These are phyloP conservation scores for Heterodera filipjevi DNA, from an alignment of 2,888 invertebrate genomes.

Conservation along the genomic window DNA sequence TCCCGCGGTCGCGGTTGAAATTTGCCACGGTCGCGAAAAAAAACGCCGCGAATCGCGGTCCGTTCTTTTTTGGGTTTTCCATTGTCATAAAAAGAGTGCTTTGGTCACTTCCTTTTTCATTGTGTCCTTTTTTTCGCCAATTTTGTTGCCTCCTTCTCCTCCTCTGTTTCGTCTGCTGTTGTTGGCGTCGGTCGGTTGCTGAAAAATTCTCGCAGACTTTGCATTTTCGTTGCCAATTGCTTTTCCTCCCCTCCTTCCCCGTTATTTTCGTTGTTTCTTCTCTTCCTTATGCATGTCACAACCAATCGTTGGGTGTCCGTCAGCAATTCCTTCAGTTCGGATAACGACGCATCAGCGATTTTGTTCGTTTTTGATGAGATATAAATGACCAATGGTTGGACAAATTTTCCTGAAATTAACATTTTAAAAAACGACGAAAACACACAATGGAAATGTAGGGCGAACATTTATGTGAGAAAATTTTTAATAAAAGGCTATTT, in stretches of 20 bases:
- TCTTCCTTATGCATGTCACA: constrained; percentile 37
- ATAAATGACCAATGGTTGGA: constrained; percentile 23
- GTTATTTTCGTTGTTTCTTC: not conserved
- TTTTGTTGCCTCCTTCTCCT: not conserved
- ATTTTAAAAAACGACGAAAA: no score
- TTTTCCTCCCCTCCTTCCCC: not conserved
- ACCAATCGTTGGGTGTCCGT: constrained; percentile 40
- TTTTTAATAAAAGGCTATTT: no score
- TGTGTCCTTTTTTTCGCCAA: not conserved
- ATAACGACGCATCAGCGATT: not conserved
- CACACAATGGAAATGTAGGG: no score
- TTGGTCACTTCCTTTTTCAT: no score
- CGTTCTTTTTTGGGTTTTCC: no score
- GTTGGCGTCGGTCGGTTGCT: not conserved
- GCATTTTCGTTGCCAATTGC: not conserved
- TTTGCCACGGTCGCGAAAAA: no score
- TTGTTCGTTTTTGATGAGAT: constrained; percentile 3
- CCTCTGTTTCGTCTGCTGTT: not conserved
- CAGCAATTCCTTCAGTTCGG: constrained; percentile 31
- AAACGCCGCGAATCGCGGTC: no score
- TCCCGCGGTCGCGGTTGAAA: no score
- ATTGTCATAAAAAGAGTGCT: no score
- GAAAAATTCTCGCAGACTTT: not conserved
- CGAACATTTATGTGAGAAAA: no score
- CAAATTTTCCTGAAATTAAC: constrained; percentile 30